Evolutionary conservation across 2,113 vertebrate species (phyloP).

Genomic region (Oncorhynchus gorbuscha): DNA sequence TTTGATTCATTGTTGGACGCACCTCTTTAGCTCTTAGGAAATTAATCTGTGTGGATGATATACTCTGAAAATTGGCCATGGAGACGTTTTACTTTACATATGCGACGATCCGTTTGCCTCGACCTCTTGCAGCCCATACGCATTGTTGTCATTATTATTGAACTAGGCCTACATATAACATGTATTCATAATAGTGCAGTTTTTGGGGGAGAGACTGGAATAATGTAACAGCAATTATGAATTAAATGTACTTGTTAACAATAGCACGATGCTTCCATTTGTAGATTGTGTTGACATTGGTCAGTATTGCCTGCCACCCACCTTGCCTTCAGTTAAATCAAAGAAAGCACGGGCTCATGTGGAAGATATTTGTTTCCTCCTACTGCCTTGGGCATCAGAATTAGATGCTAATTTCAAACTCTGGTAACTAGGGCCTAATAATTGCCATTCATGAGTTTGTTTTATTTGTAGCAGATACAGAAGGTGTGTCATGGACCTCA

Average conservation of each 20-base stretch:
- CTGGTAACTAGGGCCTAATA: not conserved
- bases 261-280: no score
- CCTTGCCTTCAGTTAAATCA: conserved; percentile 45
- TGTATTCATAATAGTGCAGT: not conserved
- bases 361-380: conserved; percentile 57
- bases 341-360: conserved; percentile 55
- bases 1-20: not conserved
- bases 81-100: not conserved
- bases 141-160: no score
- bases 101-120: not conserved
- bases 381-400: conserved; percentile 44
- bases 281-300: conserved; percentile 23
- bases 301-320: conserved; percentile 25
- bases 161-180: no score
- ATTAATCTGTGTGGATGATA: no score
- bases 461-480: not conserved
- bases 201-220: not conserved
- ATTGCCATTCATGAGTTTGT: not conserved
- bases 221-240: not conserved
- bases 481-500: not conserved
- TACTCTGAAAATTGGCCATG: not conserved
- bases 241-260: no score
- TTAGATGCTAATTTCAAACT: conserved; percentile 48
- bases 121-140: not conserved
- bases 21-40: no score